A percentile compares a stretch with the other conserved stretches of the same genome.
These are phyloP conservation scores for Leptinotarsa texana DNA, from an alignment of 1,140 invertebrate species.

Conservation along the genomic window DNA sequence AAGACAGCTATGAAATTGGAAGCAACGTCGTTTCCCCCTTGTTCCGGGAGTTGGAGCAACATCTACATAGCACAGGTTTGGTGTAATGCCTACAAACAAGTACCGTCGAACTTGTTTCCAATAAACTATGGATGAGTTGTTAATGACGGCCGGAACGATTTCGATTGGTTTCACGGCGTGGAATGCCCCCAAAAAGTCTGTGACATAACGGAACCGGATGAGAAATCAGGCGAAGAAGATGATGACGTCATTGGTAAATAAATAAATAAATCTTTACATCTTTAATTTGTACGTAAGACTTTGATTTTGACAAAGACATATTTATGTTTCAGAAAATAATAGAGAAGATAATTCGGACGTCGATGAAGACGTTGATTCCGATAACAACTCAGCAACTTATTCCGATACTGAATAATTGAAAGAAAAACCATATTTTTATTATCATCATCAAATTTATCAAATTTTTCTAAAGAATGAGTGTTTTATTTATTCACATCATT, in stretches of 20 bases:
- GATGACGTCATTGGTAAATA: slow-evolving; percentile 2
- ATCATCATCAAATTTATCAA: too few species aligned
- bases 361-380: too few species aligned
- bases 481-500: too few species aligned
- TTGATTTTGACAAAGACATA: slow-evolving; percentile 26
- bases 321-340: background rate
- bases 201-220: slow-evolving; percentile 14
- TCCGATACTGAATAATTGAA: too few species aligned
- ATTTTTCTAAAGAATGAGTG: too few species aligned
- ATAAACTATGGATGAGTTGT: slow-evolving; percentile 13
- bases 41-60: too few species aligned
- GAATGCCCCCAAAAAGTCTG: slow-evolving; percentile 4
- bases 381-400: too few species aligned
- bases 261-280: slow-evolving; percentile 1
- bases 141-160: background rate
- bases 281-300: slow-evolving; percentile 17
- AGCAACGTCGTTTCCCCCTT: too few species aligned
- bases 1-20: too few species aligned
- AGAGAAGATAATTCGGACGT: too few species aligned
- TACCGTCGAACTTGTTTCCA: slow-evolving; percentile 15
- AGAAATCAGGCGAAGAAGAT: slow-evolving; percentile 19
- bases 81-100: slow-evolving; percentile 1
- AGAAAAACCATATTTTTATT: too few species aligned
- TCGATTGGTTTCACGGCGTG: background rate
- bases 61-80: background rate